These are phyloP conservation scores for Latrodectus elegans DNA, from an alignment of 2,888 invertebrate genomes.

Conservation along the genomic window DNA sequence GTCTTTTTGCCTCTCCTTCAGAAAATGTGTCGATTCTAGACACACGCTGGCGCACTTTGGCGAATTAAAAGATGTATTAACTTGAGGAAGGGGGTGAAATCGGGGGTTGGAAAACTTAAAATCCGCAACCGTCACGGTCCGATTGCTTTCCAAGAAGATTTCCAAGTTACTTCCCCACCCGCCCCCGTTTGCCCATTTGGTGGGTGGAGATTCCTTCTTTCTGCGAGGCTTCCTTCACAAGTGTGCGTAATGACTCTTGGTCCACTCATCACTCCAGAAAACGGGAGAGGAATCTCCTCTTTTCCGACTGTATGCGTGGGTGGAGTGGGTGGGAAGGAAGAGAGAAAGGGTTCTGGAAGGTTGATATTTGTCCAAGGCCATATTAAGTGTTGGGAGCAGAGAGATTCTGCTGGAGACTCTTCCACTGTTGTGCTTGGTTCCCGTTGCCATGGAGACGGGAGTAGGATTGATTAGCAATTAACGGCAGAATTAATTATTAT, in stretches of 20 bases:
- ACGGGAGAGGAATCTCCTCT: neutral
- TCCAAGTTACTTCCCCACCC: no score
- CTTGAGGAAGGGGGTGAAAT: neutral
- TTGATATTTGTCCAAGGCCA: slow-evolving; percentile 62
- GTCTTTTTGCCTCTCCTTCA: neutral
- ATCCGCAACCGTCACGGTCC: neutral
- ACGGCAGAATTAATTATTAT: slow-evolving; percentile 71
- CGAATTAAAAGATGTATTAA: neutral
- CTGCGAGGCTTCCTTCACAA: slow-evolving; percentile 34
- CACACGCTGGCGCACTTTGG: neutral
- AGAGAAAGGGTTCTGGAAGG: slow-evolving; percentile 27
- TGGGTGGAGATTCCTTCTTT: neutral
- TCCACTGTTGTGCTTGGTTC: slow-evolving; percentile 58
- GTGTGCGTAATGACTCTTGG: slow-evolving; percentile 45
- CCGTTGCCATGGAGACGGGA: slow-evolving; percentile 63
- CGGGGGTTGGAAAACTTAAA: no score
- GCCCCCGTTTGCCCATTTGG: neutral
- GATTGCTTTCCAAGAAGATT: neutral
- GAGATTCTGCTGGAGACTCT: neutral
- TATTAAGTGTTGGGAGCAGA: slow-evolving; percentile 43
- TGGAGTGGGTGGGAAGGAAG: slow-evolving; percentile 1
- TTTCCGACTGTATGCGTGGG: neutral
- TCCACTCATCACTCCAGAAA: neutral
- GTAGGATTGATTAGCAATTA: slow-evolving; percentile 71
- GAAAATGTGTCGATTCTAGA: neutral